Conservation (phyloP, 2,888 invertebrate species). For the Syrphus vitripennis region DNA sequence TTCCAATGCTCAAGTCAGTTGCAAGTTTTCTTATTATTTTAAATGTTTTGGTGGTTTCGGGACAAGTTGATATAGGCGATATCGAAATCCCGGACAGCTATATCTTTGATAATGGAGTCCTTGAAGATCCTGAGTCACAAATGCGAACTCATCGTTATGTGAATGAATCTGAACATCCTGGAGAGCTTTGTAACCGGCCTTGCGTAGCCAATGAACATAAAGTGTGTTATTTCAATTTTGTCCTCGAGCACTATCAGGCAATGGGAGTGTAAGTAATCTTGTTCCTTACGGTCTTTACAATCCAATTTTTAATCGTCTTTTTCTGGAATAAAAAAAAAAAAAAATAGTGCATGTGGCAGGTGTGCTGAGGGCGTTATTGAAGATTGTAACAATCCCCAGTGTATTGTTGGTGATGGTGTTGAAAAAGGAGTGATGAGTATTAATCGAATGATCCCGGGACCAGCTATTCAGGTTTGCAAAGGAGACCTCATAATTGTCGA, state of each 20-base stretch:
- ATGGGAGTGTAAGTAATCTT: conserved; percentile 78
- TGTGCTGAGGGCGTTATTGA: conserved; percentile 78
- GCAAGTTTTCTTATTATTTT: not conserved
- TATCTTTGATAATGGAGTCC: not conserved
- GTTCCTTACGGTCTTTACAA: not conserved
- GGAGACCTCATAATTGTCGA: conserved; percentile 90
- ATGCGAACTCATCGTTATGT: conserved; percentile 26
- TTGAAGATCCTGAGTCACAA: not conserved
- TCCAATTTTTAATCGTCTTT: not conserved
- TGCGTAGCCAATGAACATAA: conserved; percentile 72
- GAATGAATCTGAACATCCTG: conserved; percentile 67
- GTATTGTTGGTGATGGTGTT: conserved; percentile 82
- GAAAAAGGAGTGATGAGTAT: conserved; percentile 81
- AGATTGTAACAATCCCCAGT: conserved; percentile 81
- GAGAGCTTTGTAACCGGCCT: conserved; percentile 77
- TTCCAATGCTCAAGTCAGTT: not conserved
- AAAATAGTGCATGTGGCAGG: conserved; percentile 80
- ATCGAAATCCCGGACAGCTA: conserved; percentile 12
- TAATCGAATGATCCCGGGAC: conserved; percentile 82
- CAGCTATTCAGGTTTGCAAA: conserved; percentile 86
- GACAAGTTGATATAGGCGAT: not conserved
- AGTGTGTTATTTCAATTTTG: conserved; percentile 81
- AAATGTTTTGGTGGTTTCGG: not conserved
- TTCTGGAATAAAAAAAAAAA: conserved; percentile 67
- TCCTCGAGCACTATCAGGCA: conserved; percentile 81